Conservation (phyloP, 2,888 invertebrate genomes). For the Eupithecia centaureata region DNA sequence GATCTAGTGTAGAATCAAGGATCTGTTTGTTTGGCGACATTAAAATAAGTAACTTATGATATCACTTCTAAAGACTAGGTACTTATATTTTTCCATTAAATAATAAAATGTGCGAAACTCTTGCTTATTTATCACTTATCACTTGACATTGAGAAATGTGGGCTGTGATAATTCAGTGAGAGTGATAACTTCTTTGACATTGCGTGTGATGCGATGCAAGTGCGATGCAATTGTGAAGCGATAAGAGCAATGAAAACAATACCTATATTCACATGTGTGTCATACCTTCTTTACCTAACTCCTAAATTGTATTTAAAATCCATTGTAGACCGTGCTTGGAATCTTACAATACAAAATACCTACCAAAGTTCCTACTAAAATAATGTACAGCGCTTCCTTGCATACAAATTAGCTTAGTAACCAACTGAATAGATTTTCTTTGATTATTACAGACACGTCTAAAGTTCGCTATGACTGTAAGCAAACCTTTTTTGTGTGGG, state of each 20-base stretch:
- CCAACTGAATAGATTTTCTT: background rate
- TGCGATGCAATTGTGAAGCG: background rate
- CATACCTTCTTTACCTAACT: slow-evolving; percentile 1
- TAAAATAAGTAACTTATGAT: background rate
- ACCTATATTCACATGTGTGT: background rate
- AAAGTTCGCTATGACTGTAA: no score
- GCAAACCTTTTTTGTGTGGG: no score
- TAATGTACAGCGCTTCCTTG: slow-evolving; percentile 15
- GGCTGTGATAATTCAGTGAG: background rate
- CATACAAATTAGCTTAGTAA: slow-evolving; percentile 23
- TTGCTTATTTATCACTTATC: background rate
- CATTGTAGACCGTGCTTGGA: slow-evolving; percentile 25
- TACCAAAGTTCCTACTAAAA: background rate
- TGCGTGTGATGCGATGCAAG: no score
- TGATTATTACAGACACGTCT: background rate
- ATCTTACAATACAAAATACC: background rate
- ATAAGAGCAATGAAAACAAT: background rate
- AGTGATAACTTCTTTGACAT: slow-evolving; percentile 1
- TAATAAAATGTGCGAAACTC: background rate
- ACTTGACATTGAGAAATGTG: background rate
- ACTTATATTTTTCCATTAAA: background rate
- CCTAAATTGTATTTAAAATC: slow-evolving; percentile 30
- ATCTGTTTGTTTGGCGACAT: background rate
- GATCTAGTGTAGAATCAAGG: background rate
- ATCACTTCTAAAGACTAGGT: no score